Evolutionary conservation across 92 coral and sea anemone species (phyloP).

Genomic region (Zoanthus sociatus): DNA sequence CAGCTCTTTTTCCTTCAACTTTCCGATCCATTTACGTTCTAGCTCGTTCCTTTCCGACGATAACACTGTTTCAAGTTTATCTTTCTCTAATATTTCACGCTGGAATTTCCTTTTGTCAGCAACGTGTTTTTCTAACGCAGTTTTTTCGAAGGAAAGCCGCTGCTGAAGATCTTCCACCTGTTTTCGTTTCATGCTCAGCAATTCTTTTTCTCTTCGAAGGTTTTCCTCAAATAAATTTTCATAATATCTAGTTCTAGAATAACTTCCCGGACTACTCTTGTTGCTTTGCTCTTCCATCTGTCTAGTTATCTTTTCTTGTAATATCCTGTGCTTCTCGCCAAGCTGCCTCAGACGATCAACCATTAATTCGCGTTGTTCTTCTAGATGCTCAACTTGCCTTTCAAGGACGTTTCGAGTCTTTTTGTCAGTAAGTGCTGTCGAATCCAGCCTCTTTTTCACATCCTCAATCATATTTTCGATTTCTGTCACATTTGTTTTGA

Average conservation of each 20-base stretch:
- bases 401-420: conserved; percentile 78
- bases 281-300: conserved; percentile 72
- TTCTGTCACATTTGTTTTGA: conserved; percentile 78
- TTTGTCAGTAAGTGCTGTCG: conserved; percentile 80
- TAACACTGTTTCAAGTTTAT: conserved; percentile 74
- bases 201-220: conserved; percentile 82
- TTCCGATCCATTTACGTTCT: conserved; percentile 79
- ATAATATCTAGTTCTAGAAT: conserved; percentile 66
- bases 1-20: conserved; percentile 70
- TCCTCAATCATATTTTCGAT: conserved; percentile 85
- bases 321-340: conserved; percentile 74
- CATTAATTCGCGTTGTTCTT: conserved; percentile 75
- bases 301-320: conserved; percentile 73
- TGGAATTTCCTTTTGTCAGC: conserved; percentile 74
- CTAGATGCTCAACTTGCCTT: conserved; percentile 76
- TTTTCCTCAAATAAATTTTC: conserved; percentile 83
- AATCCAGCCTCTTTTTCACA: conserved; percentile 73
- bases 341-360: conserved; percentile 84
- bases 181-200: conserved; percentile 73
- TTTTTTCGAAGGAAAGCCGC: conserved; percentile 73
- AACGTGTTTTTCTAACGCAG: conserved; percentile 72
- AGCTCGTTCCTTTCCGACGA: conserved; percentile 80
- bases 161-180: conserved; percentile 82
- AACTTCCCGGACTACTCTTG: conserved; percentile 56
- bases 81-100: conserved; percentile 74